Base-by-base conservation (phyloP, 2,113 vertebrate species). In the Varanus salvator region DNA sequence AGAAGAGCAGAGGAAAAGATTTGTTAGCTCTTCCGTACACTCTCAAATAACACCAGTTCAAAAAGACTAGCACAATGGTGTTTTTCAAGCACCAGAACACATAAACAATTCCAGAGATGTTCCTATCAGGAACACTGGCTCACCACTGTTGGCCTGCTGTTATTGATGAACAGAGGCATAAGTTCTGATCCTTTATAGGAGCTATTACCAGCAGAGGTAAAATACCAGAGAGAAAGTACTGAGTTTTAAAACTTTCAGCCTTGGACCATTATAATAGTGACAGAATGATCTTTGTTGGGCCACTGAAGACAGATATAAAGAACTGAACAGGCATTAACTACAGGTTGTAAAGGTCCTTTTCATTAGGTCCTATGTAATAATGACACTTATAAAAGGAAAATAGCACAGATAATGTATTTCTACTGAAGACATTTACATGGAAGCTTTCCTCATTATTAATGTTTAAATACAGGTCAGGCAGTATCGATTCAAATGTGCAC, bases 401-500 rank as follows among this genome's bases (percentile, higher is more conserved):
- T 80, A 92, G 72, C 91, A 44, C 84, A 85, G 44, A 87, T 90
- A 84, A 80, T 90, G 89, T 83, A 66, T 89, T 80, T 92, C 60
- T 86, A 88, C 60, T 75, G 85, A 93, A 94, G 91, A 76, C 31
- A 92, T 92, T 90, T 88, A 89, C 60, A 85, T 11, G 57, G 80
- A 91, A 90, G 48, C 74, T 57, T 52, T 57, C 54, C 52, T 91
- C 94, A 92, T 95, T 95, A 88, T 92, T 93, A 92, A 82, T 93
- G 88, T 91, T 96, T 94, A 94, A 94, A 94, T 94, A 90, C 21
- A 48, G 64, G 86, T 80, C 68, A 92, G 78, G 90, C 90, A 94
- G 91, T 69, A 93, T n/a, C 80, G 87, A 75, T 69, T 90, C 89
- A 89, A 95, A 93, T 91, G 86, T 93, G 91, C 91, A 96, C 95